phyloP scores from a whole-genome alignment of 2,888 invertebrate species.

The Drosophila greeni region DNA sequence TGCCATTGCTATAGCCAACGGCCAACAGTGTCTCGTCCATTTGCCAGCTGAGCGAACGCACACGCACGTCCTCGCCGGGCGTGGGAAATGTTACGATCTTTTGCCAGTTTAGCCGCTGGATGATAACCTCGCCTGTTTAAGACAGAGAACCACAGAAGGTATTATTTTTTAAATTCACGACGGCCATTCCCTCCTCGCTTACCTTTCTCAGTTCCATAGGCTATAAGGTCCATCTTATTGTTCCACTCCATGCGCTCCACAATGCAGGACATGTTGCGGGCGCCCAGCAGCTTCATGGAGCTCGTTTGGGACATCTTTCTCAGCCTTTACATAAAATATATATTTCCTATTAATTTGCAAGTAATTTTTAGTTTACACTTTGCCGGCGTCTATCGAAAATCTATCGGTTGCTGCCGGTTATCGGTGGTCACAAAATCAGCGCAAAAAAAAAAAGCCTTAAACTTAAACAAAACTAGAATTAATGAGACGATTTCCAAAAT shows the following conservation, averaged over 20 bases:
- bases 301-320: conserved; percentile 74
- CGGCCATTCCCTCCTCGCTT: conserved; percentile 33
- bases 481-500: no score
- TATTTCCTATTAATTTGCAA: not conserved
- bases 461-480: no score
- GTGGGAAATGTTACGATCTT: conserved; percentile 92
- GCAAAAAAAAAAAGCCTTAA: not conserved
- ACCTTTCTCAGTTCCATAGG: conserved; percentile 92
- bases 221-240: conserved; percentile 94
- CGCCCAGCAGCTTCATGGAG: conserved; percentile 78
- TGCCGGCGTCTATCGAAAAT: conserved; percentile 21
- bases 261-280: conserved; percentile 77
- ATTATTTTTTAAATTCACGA: not conserved
- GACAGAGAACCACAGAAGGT: no score
- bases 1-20: conserved; percentile 83
- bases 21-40: conserved; percentile 94
- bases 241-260: conserved; percentile 95
- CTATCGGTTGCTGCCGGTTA: conserved; percentile 7
- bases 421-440: conserved; percentile 5
- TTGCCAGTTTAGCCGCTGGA: conserved; percentile 95
- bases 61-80: conserved; percentile 86
- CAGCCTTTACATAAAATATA: not conserved
- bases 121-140: conserved; percentile 87
- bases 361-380: conserved; percentile 23
- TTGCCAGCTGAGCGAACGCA: conserved; percentile 92